phyloP scores from a whole-genome alignment of 2,888 invertebrate genomes.

The Phasia obesa region DNA sequence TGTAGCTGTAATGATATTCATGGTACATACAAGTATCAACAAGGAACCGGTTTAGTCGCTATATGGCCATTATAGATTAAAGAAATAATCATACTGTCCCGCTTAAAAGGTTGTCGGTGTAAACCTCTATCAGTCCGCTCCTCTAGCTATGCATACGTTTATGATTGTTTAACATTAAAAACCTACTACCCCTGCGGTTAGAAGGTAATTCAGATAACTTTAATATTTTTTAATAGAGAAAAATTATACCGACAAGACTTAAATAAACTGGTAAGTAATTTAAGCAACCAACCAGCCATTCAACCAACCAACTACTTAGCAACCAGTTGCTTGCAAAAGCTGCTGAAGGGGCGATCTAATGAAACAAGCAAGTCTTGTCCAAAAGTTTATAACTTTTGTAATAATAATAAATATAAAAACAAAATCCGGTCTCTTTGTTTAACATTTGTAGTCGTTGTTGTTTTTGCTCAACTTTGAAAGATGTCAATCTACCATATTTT shows the following conservation, averaged over 20 bases:
- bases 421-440: conserved; percentile 35
- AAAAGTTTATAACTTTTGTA: conserved; percentile 42
- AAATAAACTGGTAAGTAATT: conserved; percentile 48
- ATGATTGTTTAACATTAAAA: conserved; percentile 38
- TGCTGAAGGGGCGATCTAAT: conserved; percentile 32
- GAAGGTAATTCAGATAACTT: conserved; percentile 66
- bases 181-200: conserved; percentile 58
- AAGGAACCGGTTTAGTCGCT: conserved; percentile 63
- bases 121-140: background rate
- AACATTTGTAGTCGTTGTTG: background rate
- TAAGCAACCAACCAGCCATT: conserved; percentile 18
- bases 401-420: conserved; percentile 11
- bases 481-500: conserved; percentile 43
- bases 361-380: conserved; percentile 17
- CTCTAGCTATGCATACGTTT: background rate
- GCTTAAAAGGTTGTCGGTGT: conserved; percentile 31
- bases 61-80: conserved; percentile 53
- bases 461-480: conserved; percentile 31
- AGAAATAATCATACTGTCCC: conserved; percentile 13
- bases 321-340: conserved; percentile 33
- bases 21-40: conserved; percentile 9
- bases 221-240: background rate
- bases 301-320: conserved; percentile 2
- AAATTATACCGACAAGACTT: conserved; percentile 24
- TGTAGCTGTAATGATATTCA: conserved; percentile 7